Evolutionary conservation across 2,888 invertebrate genomes (phyloP).

Genomic region (Aelia acuminata): DNA sequence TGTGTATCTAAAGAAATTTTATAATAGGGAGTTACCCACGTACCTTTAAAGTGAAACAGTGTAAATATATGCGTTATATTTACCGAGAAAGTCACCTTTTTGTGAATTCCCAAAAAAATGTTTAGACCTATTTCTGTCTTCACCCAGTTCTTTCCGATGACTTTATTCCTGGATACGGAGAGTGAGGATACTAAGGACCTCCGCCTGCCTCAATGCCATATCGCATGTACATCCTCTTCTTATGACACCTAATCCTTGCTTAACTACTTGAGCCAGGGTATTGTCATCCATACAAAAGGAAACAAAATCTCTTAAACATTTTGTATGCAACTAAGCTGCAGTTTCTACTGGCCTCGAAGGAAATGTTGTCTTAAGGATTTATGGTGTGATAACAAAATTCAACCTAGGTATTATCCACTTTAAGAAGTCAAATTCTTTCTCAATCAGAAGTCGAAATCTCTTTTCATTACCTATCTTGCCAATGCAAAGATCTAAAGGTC

Average conservation of each 20-base stretch:
- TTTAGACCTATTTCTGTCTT: not conserved
- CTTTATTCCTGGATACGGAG: not conserved
- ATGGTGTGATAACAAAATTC: not conserved
- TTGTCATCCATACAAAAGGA: slow-evolving; percentile 6
- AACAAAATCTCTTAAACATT: not conserved
- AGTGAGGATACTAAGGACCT: not conserved
- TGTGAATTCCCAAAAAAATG: not conserved
- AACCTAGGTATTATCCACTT: too few relatives aligned
- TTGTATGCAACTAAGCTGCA: not conserved
- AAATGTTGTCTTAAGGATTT: not conserved
- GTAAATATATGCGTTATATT: too few relatives aligned
- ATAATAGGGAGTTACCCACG: too few relatives aligned
- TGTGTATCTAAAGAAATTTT: too few relatives aligned
- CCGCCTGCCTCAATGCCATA: not conserved
- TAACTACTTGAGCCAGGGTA: not conserved
- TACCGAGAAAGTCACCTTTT: not conserved
- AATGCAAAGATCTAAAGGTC: too few relatives aligned
- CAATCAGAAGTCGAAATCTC: too few relatives aligned
- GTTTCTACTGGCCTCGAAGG: not conserved
- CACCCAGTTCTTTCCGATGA: not conserved
- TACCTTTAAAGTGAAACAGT: too few relatives aligned
- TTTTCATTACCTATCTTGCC: too few relatives aligned
- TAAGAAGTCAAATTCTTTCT: too few relatives aligned
- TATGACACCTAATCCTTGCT: not conserved
- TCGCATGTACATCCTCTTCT: not conserved